A percentile compares a stretch with the other conserved stretches of the same genome.
Evolutionary conservation across 2,888 invertebrate species (phyloP).

Genomic region (Agrotis exclamationis): DNA sequence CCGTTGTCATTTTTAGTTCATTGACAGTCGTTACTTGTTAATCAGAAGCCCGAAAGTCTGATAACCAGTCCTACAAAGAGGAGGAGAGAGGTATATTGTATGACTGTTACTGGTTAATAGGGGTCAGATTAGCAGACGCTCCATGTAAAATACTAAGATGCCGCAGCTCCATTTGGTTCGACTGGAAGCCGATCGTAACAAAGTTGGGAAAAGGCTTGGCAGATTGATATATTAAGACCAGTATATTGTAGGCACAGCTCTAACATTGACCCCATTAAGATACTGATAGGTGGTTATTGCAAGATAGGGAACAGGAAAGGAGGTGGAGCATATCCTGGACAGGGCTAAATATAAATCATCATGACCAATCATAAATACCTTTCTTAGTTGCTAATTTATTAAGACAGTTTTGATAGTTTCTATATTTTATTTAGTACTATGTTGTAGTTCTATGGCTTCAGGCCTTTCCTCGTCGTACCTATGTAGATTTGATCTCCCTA

Average conservation of each 20-base stretch:
- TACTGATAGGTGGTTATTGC: neutral
- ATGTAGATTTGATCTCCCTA: slow-evolving; percentile 6
- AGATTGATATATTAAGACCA: too few relatives aligned
- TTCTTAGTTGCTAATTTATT: neutral
- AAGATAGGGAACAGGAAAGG: neutral
- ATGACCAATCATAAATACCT: neutral
- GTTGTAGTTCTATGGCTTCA: neutral
- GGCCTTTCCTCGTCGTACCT: neutral
- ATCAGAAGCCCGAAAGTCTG: too few relatives aligned
- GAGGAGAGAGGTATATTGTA: too few relatives aligned
- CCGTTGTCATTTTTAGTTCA: too few relatives aligned
- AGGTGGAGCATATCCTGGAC: neutral
- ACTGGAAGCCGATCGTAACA: too few relatives aligned
- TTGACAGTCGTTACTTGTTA: too few relatives aligned
- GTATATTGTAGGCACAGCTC: neutral
- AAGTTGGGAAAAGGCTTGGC: too few relatives aligned
- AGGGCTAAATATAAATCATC: neutral
- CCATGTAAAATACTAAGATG: too few relatives aligned
- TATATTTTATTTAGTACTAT: neutral
- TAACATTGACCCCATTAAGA: neutral
- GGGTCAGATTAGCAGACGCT: too few relatives aligned
- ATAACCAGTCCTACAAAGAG: too few relatives aligned
- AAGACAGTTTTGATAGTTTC: neutral
- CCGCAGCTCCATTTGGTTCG: too few relatives aligned
- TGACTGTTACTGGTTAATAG: too few relatives aligned